Evolutionary conservation across 2,797 vertebrate genomes (phyloP), one percentile per base, ranked within the genome.

Genomic region (Cyprinella venusta): DNA sequence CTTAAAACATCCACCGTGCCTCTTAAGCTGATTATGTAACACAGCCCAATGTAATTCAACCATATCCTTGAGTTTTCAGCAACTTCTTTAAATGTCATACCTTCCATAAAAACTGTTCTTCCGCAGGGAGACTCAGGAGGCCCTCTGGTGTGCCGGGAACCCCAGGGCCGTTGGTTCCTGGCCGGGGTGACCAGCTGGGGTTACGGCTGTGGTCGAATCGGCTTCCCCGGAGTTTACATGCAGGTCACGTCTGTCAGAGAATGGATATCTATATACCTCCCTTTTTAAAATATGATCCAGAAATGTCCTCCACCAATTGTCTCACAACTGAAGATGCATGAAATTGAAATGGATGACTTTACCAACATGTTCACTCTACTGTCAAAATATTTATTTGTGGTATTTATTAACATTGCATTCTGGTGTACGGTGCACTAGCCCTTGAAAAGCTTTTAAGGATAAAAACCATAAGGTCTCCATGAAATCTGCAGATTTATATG

Each of bases 121-220:
- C 54, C 30, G 86, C 92, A 99, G 98, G 98, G 98, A 0, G 97
- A 99, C 42, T 98, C 97, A 0, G 98, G 98, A 0, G 97, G 98
- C 1, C 97, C 98, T 0, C 88, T 99, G 89, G 94, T 96, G 38
- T 99, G 98, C 83, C 94, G 93, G 76, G 95, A 96, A 85, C 85
- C 88, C 42, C 95, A 95, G 0, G 96, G 97, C 59, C 95, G 92
- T 63, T 99, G 98, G 98, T 98, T 99, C 90, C 90, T 98, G 30
- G 96, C 97, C 1, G 98, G 98, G 86, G 96, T 99, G 91, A 99
- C 97, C 40, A 99, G 98, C 92, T 98, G 98, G 98, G 97, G 97
- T 85, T 96, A 97, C 0, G 97, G 97, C 88, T 99, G 98, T 3
- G 97, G 95, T 9, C 93, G 96, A 81, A 95, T 91, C 0, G 94